A percentile compares a stretch with the other conserved stretches of the same genome.
phyloP scores from a whole-genome alignment of 2,888 invertebrate species.

The Isoperla grammatica region DNA sequence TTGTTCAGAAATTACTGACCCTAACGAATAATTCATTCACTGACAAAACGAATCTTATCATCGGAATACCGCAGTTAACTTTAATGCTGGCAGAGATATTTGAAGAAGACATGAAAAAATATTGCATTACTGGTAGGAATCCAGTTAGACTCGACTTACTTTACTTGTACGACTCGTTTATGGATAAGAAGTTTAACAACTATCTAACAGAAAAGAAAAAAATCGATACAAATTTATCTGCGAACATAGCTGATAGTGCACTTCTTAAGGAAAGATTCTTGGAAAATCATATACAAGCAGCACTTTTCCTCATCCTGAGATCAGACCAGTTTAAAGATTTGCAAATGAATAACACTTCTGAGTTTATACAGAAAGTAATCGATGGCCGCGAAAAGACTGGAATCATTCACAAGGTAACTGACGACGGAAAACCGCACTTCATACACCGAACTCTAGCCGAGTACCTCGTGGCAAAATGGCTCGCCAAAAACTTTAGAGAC shows the following conservation, averaged over 20 bases:
- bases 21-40: not conserved
- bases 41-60: constrained; percentile 9
- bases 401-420: too few species aligned
- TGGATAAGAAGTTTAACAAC: constrained; percentile 10
- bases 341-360: too few species aligned
- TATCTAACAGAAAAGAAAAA: constrained; percentile 15
- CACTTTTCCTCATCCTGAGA: not conserved
- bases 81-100: constrained; percentile 18
- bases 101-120: not conserved
- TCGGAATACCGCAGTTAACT: constrained; percentile 15
- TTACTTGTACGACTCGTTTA: constrained; percentile 8
- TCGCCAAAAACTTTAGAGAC: too few species aligned
- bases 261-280: not conserved
- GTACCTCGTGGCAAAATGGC: too few species aligned
- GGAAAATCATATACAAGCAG: constrained; percentile 6
- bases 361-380: too few species aligned
- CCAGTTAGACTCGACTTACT: constrained; percentile 7
- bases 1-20: not conserved
- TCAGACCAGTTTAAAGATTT: too few species aligned
- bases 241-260: not conserved
- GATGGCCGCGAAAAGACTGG: too few species aligned
- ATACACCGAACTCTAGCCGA: too few species aligned
- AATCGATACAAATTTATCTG: constrained; percentile 2
- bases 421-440: too few species aligned
- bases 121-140: not conserved